Percentiles rank a stretch among this genome's conserved stretches.
Conservation (phyloP, 2,113 vertebrate genomes). For the Seriola rivoliana region DNA sequence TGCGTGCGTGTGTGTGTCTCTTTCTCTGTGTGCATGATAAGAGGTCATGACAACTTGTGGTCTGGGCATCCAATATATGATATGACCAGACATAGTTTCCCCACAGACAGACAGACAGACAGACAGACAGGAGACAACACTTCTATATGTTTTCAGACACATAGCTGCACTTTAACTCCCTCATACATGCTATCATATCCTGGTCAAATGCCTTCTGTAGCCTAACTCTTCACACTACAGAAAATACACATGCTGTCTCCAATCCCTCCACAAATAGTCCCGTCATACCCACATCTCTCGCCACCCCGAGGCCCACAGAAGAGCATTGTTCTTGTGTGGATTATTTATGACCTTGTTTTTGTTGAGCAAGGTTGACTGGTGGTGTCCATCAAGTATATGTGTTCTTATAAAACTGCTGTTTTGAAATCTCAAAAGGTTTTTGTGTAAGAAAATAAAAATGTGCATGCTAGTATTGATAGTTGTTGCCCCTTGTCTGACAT, state of each 20-base stretch:
- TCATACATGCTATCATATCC: slow-evolving; percentile 35
- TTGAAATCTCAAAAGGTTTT: not conserved
- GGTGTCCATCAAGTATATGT: not conserved
- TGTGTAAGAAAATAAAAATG: not conserved
- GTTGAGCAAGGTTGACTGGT: not conserved
- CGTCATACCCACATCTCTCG: slow-evolving; percentile 42
- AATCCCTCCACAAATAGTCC: slow-evolving; percentile 70
- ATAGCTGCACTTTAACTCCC: slow-evolving; percentile 40
- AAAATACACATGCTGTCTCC: slow-evolving; percentile 54
- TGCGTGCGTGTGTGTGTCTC: too few relatives aligned
- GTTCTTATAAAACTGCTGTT: not conserved
- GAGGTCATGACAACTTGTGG: slow-evolving; percentile 15
- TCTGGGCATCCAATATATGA: slow-evolving; percentile 27
- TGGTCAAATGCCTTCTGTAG: slow-evolving; percentile 33
- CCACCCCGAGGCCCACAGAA: slow-evolving; percentile 40
- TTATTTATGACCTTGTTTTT: slow-evolving; percentile 63
- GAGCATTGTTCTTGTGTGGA: slow-evolving; percentile 55
- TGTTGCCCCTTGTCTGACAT: not conserved
- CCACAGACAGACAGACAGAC: slow-evolving; percentile 8
- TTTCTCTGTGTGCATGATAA: not conserved
- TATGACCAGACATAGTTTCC: slow-evolving; percentile 24
- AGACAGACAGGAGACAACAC: slow-evolving; percentile 58
- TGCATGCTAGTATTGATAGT: not conserved
- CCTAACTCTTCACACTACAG: slow-evolving; percentile 58
- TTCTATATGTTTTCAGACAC: slow-evolving; percentile 60